These are phyloP conservation scores for Scytalopus superciliaris DNA, from an alignment of 2,113 vertebrate species.

Conservation along the genomic window DNA sequence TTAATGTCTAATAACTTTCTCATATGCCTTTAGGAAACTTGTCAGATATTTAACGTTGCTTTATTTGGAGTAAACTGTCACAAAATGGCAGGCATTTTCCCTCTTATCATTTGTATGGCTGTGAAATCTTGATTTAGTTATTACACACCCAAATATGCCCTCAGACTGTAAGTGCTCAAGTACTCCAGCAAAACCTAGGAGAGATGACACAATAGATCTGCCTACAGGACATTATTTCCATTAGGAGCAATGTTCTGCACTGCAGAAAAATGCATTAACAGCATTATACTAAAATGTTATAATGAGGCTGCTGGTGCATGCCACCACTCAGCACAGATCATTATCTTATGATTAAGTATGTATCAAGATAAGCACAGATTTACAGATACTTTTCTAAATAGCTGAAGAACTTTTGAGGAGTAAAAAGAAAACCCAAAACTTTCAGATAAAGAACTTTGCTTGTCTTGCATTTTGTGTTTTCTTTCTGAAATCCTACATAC, in stretches of 20 bases:
- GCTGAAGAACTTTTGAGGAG: neutral
- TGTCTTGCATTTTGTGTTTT: neutral
- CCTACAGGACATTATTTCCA: slow-evolving; percentile 16
- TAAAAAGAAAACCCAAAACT: neutral
- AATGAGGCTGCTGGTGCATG: slow-evolving; percentile 28
- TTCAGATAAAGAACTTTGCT: neutral
- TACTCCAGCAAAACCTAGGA: slow-evolving; percentile 31
- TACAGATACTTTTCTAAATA: neutral
- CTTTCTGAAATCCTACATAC: neutral
- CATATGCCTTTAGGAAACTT: slow-evolving; percentile 46
- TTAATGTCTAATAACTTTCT: slow-evolving; percentile 60
- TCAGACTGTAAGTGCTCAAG: slow-evolving; percentile 20
- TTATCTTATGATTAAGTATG: slow-evolving; percentile 27
- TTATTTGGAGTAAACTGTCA: slow-evolving; percentile 57
- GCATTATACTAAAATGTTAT: slow-evolving; percentile 26
- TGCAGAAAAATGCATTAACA: slow-evolving; percentile 54
- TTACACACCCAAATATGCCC: slow-evolving; percentile 28
- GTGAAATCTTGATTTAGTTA: slow-evolving; percentile 57
- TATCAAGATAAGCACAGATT: neutral
- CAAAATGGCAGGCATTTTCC: slow-evolving; percentile 44
- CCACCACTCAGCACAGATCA: slow-evolving; percentile 2
- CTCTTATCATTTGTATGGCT: slow-evolving; percentile 52
- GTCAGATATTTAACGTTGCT: slow-evolving; percentile 48
- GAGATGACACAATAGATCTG: slow-evolving; percentile 38
- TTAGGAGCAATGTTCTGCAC: slow-evolving; percentile 12